Evolutionary conservation across 2,113 vertebrate genomes (phyloP).

Genomic region (Chelonoidis abingdonii): DNA sequence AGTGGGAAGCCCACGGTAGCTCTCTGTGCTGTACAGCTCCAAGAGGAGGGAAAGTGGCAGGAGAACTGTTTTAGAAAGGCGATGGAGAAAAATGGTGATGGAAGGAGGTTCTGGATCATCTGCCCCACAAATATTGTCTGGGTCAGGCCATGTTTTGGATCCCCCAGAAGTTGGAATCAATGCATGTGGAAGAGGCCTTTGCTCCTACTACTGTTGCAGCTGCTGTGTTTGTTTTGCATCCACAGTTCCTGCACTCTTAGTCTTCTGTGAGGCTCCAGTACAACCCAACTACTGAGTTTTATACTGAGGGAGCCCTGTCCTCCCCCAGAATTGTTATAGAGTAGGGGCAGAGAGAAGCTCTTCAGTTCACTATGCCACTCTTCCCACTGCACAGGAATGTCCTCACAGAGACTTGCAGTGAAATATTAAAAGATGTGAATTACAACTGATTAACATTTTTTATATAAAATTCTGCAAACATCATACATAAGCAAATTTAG

Average conservation of each 20-base stretch:
- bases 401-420: background rate
- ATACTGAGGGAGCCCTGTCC: background rate
- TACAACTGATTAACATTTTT: background rate
- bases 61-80: background rate
- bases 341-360: background rate
- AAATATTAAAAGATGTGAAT: background rate
- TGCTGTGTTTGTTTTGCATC: background rate
- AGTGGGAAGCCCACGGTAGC: background rate
- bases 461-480: background rate
- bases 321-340: background rate
- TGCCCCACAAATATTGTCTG: no score
- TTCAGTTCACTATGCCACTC: background rate
- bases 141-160: no score
- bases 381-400: background rate
- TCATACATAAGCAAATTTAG: background rate
- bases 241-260: background rate
- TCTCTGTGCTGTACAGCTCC: background rate
- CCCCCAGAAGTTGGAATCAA: no score
- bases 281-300: background rate
- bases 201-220: no score
- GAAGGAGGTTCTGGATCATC: no score
- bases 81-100: background rate
- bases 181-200: no score
- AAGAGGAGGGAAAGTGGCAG: background rate
- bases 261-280: background rate